phyloP scores from a whole-genome alignment of 2,888 invertebrate genomes.

The Digitonthophagus gazella region DNA sequence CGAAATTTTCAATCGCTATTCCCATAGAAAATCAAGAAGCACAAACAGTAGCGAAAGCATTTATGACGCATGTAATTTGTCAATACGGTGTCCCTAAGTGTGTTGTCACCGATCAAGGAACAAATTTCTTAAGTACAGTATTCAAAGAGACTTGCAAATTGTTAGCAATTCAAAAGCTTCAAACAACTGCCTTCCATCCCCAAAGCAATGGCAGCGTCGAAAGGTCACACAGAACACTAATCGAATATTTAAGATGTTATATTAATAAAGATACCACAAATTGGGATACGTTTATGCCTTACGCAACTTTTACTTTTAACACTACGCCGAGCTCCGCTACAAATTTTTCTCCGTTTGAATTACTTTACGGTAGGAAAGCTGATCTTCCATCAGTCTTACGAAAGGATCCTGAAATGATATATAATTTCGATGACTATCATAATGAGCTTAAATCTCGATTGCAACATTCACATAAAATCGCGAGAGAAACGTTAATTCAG shows the following conservation, averaged over 20 bases:
- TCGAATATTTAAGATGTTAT: slow-evolving; percentile 33
- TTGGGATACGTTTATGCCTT: too few species aligned
- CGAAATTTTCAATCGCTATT: slow-evolving; percentile 41
- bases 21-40: too few species aligned
- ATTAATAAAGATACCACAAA: too few species aligned
- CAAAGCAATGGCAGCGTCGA: slow-evolving; percentile 38
- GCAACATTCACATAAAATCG: slow-evolving; percentile 30
- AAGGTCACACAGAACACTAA: slow-evolving; percentile 37
- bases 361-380: slow-evolving; percentile 31
- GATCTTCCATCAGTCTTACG: slow-evolving; percentile 30
- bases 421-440: slow-evolving; percentile 33
- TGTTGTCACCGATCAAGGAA: too few species aligned
- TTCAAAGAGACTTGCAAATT: slow-evolving; percentile 37
- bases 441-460: slow-evolving; percentile 28
- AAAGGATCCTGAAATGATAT: slow-evolving; percentile 31
- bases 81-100: slow-evolving; percentile 37
- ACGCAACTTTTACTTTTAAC: slow-evolving; percentile 2
- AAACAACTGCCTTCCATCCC: slow-evolving; percentile 33
- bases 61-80: slow-evolving; percentile 33
- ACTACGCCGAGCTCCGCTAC: slow-evolving; percentile 24
- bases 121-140: slow-evolving; percentile 34
- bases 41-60: too few species aligned
- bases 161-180: slow-evolving; percentile 37
- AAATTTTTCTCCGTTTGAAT: slow-evolving; percentile 32
- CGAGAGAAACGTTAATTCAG: slow-evolving; percentile 27